Conservation (phyloP, 2,113 vertebrate species). For the Tragelaphus scriptus region DNA sequence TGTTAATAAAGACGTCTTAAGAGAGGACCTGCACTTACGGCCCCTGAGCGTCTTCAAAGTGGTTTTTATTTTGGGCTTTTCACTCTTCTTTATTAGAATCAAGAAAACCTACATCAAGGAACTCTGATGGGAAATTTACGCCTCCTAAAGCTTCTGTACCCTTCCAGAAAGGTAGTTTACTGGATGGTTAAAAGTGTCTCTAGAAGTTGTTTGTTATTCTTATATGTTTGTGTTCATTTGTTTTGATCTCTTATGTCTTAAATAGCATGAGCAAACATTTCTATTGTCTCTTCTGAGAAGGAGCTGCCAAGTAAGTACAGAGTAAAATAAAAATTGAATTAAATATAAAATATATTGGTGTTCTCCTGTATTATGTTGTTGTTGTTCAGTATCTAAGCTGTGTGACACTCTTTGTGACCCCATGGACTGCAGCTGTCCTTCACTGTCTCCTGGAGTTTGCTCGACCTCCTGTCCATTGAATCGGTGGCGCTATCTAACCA, state of each 20-base stretch:
- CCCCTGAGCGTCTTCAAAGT: slow-evolving; percentile 55
- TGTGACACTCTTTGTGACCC: not conserved
- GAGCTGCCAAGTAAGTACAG: not conserved
- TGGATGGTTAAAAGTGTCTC: not conserved
- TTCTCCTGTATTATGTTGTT: not conserved
- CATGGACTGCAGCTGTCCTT: not conserved
- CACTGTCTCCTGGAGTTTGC: not conserved
- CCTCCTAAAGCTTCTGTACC: slow-evolving; percentile 43
- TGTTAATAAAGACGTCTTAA: slow-evolving; percentile 54
- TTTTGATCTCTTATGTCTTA: not conserved
- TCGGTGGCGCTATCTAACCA: not conserved
- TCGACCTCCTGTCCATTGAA: not conserved
- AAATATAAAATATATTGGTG: not conserved
- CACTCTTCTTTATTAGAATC: slow-evolving; percentile 58
- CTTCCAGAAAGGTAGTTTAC: slow-evolving; percentile 20
- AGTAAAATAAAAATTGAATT: not conserved
- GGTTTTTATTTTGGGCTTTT: slow-evolving; percentile 69
- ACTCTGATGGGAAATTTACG: slow-evolving; percentile 44
- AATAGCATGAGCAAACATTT: not conserved
- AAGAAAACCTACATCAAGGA: slow-evolving; percentile 53
- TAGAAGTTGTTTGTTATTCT: not conserved
- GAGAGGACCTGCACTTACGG: slow-evolving; percentile 36
- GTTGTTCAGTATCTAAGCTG: not conserved
- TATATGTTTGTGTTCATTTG: not conserved
- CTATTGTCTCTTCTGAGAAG: not conserved